Conservation (phyloP, 2,113 vertebrate genomes). For the Bujurquina vittata region DNA sequence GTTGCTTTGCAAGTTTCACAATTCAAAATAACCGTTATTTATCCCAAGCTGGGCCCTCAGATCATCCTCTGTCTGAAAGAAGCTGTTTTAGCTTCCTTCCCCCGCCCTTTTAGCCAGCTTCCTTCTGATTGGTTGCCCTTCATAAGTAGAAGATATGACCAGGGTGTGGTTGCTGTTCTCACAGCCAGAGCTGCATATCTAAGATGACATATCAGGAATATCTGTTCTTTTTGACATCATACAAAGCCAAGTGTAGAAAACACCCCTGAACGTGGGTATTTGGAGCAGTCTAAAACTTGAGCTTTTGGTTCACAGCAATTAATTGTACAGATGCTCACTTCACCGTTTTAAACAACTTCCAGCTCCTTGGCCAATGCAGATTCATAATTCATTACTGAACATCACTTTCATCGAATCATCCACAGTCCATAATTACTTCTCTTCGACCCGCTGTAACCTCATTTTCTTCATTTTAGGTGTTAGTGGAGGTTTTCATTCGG, state of each 20-base stretch:
- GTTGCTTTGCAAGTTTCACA: neutral
- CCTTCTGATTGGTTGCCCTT: neutral
- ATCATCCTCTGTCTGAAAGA: neutral
- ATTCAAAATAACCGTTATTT: neutral
- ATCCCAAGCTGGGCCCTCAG: neutral
- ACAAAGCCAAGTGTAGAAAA: neutral
- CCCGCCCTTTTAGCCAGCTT: neutral
- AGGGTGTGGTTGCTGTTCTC: neutral
- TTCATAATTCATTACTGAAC: neutral
- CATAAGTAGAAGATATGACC: neutral
- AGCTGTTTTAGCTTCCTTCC: neutral
- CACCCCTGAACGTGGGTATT: no score
- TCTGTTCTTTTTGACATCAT: neutral
- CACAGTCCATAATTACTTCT: neutral
- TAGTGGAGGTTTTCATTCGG: neutral
- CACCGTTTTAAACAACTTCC: neutral
- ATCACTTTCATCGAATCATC: neutral
- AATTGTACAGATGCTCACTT: neutral
- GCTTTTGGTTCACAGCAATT: neutral
- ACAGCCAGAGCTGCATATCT: neutral
- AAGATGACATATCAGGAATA: neutral
- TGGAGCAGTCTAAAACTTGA: neutral
- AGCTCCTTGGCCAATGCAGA: neutral
- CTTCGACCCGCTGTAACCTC: neutral
- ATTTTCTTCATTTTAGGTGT: neutral